These are phyloP conservation scores for Tetranychus cinnabarinus DNA, from an alignment of 1,140 invertebrate genomes.

Conservation along the genomic window DNA sequence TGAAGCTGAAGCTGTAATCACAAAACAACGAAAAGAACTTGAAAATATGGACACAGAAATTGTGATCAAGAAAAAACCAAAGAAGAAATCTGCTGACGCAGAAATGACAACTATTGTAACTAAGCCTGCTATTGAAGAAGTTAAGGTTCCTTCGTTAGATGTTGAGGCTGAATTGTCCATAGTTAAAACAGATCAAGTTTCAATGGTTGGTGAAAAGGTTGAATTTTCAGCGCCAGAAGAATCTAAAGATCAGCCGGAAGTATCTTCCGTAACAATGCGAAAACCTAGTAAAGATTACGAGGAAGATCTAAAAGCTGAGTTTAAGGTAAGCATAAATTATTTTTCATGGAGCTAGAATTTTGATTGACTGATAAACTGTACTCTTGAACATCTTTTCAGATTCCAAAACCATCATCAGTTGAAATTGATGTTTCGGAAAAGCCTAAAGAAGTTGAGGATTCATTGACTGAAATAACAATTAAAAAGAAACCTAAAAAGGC, in stretches of 20 bases:
- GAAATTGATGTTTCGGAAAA: neutral
- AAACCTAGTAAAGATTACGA: neutral
- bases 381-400: too few species aligned
- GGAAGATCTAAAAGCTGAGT: neutral
- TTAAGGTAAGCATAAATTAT: neutral
- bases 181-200: neutral
- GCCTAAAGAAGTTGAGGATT: constrained; percentile 14
- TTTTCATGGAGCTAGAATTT: too few species aligned
- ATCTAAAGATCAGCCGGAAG: neutral
- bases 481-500: constrained; percentile 4
- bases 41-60: neutral
- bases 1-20: neutral
- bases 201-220: neutral
- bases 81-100: neutral
- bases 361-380: too few species aligned
- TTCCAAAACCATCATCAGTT: neutral
- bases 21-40: neutral
- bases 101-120: neutral
- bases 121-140: neutral
- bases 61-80: neutral
- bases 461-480: constrained; percentile 17
- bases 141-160: neutral
- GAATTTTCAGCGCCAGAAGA: neutral
- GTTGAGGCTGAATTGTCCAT: neutral
- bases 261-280: neutral